phyloP scores from a whole-genome alignment of 2,888 invertebrate genomes.

The Agrochola lychnidis region DNA sequence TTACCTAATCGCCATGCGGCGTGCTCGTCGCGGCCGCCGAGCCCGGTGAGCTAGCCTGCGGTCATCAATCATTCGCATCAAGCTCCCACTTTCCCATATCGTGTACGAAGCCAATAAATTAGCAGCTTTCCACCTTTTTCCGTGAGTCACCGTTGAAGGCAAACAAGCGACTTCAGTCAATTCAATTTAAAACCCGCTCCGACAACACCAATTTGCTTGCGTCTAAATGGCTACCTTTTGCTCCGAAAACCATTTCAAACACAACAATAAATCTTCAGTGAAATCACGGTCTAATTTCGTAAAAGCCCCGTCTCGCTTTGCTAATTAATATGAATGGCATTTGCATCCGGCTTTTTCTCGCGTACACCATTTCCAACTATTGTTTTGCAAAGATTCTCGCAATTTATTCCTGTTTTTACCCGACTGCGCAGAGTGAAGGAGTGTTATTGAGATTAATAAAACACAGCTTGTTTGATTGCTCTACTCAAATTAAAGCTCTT shows the following conservation, averaged over 20 bases:
- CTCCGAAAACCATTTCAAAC: conserved; percentile 89
- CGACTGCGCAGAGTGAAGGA: conserved; percentile 81
- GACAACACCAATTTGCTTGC: conserved; percentile 88
- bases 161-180: conserved; percentile 85
- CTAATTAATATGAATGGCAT: conserved; percentile 91
- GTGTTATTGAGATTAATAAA: conserved; percentile 86
- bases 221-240: conserved; percentile 89
- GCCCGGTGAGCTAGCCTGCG: conserved; percentile 34
- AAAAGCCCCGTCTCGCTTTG: conserved; percentile 91
- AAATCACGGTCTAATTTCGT: conserved; percentile 91
- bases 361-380: conserved; percentile 90
- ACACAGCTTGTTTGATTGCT: conserved; percentile 80
- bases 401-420: conserved; percentile 89
- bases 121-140: conserved; percentile 72
- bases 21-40: conserved; percentile 28
- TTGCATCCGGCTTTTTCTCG: conserved; percentile 91
- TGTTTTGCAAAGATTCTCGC: conserved; percentile 90
- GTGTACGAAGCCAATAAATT: conserved; percentile 76
- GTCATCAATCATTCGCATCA: conserved; percentile 72
- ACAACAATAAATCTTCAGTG: conserved; percentile 90
- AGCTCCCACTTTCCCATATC: conserved; percentile 69
- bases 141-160: conserved; percentile 77
- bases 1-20: conserved; percentile 9
- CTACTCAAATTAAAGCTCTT: conserved; percentile 80
- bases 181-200: conserved; percentile 87